Conservation (phyloP, 1,140 invertebrate genomes). For the Trialeurodes vaporariorum region DNA sequence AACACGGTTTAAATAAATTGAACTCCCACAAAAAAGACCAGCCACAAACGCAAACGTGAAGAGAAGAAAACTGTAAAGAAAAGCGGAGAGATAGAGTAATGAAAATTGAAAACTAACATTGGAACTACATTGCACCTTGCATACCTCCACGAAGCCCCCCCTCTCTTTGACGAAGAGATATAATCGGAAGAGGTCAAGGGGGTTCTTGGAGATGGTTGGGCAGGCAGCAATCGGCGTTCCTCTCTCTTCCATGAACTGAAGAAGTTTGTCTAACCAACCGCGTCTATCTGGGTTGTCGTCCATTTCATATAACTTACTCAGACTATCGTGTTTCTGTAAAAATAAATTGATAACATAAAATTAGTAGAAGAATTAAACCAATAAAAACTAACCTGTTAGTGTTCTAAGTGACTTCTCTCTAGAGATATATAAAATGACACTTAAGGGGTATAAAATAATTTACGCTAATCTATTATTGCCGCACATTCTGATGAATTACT, state of each 20-base stretch:
- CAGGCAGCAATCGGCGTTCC: constrained; percentile 85
- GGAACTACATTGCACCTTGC: constrained; percentile 57
- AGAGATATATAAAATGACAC: no score
- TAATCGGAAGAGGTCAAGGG: constrained; percentile 91
- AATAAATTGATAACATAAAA: constrained; percentile 11
- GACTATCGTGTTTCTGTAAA: constrained; percentile 73
- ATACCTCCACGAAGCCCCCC: constrained; percentile 94
- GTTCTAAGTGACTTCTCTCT: no score
- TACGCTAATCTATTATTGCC: no score
- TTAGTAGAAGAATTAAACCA: no score
- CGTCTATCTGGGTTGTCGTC: constrained; percentile 85
- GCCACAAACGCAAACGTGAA: constrained; percentile 29
- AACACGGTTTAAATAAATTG: no score
- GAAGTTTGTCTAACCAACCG: constrained; percentile 81
- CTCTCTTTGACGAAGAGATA: constrained; percentile 90
- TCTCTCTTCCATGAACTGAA: constrained; percentile 86
- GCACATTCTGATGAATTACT: no score
- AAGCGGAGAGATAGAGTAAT: constrained; percentile 14
- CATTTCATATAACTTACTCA: constrained; percentile 92
- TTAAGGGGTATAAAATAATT: no score
- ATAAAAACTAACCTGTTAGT: no score
- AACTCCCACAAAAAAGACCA: constrained; percentile 11
- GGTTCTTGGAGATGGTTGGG: constrained; percentile 95
- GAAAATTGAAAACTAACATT: constrained; percentile 30
- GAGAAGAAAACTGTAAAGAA: constrained; percentile 28